These are phyloP conservation scores for Oryzias javanicus DNA, from an alignment of 2,113 vertebrate species.

Conservation along the genomic window DNA sequence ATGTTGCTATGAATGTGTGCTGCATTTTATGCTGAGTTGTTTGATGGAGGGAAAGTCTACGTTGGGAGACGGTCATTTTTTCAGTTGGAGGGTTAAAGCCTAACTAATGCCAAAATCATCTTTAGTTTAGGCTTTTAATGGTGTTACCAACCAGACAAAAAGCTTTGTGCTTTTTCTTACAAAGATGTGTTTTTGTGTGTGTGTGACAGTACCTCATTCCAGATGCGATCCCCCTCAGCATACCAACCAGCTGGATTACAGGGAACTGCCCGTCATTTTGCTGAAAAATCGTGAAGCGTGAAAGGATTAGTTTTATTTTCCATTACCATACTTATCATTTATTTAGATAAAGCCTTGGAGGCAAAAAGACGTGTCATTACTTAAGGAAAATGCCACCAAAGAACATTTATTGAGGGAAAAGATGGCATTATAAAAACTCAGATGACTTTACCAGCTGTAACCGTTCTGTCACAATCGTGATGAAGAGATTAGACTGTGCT, in stretches of 20 bases:
- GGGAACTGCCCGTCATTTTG: conserved; percentile 97
- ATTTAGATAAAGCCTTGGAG: conserved; percentile 8
- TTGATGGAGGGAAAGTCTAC: background rate
- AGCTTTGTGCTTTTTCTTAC: conserved; percentile 18
- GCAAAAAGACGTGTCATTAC: conserved; percentile 1
- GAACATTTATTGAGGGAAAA: background rate
- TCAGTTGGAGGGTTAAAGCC: background rate
- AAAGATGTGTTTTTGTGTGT: conserved; percentile 13
- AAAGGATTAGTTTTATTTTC: conserved; percentile 38
- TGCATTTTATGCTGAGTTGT: conserved; percentile 8
- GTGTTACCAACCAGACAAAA: background rate
- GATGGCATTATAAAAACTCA: background rate
- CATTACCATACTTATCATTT: conserved; percentile 22
- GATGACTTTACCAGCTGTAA: background rate
- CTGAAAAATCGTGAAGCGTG: conserved; percentile 68
- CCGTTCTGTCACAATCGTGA: no score
- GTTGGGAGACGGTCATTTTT: conserved; percentile 1
- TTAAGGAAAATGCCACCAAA: conserved; percentile 1
- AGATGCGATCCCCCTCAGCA: conserved; percentile 92
- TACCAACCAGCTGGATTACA: conserved; percentile 95
- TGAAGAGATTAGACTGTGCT: no score
- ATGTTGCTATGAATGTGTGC: conserved; percentile 1
- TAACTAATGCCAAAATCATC: background rate
- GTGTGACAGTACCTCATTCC: conserved; percentile 85
- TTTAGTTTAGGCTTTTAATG: no score